These are phyloP conservation scores for Aphaenogaster ashmeadi DNA, from an alignment of 1,140 invertebrate species.

Conservation along the genomic window DNA sequence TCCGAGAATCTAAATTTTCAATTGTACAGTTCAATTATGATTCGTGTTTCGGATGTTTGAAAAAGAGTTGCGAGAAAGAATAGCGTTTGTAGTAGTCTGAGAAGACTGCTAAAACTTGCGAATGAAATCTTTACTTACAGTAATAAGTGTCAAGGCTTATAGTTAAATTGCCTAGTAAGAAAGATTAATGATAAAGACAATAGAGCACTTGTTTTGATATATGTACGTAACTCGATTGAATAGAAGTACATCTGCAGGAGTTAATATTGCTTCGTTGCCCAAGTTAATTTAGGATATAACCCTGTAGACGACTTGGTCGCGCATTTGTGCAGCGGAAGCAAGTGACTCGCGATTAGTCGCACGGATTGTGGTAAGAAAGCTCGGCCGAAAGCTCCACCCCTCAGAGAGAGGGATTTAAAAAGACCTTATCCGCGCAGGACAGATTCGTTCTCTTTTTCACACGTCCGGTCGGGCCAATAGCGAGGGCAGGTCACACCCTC, in stretches of 20 bases:
- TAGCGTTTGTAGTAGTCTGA: not conserved
- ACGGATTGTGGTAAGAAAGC: not conserved
- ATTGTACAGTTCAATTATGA: not conserved
- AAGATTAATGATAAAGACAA: conserved; percentile 19
- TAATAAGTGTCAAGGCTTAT: not conserved
- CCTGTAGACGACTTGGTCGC: not conserved
- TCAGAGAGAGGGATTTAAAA: conserved; percentile 66
- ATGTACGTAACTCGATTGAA: not conserved
- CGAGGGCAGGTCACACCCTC: conserved; percentile 84
- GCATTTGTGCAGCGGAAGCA: not conserved
- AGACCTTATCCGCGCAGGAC: conserved; percentile 80
- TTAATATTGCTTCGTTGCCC: not conserved
- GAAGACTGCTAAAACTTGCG: not conserved
- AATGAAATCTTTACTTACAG: not conserved
- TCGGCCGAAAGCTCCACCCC: conserved; percentile 56
- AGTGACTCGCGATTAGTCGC: not conserved
- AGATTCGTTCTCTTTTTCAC: conserved; percentile 82
- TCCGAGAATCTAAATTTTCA: not conserved
- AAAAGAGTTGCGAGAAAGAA: not conserved
- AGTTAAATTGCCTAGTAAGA: not conserved
- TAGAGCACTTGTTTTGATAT: not conserved
- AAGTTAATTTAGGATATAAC: not conserved
- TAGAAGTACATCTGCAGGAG: not conserved
- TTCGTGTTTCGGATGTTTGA: not conserved
- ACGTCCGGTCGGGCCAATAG: conserved; percentile 84